Base-by-base conservation (phyloP, 2,888 invertebrate species). In the Neuroscelio doddi region DNA sequence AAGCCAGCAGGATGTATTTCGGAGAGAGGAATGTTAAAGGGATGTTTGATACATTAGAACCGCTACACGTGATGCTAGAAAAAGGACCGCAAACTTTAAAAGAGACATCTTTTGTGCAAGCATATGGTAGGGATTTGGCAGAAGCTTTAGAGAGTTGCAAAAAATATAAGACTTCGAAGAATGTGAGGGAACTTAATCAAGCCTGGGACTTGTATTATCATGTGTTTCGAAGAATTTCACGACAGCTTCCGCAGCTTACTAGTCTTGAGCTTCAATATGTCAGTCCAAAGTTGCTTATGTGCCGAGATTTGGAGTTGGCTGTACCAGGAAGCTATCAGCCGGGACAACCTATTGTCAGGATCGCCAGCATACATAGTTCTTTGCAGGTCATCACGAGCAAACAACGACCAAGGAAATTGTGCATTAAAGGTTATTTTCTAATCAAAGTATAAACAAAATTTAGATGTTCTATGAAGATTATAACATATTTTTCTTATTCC, bases 141-240 rank as follows among this genome's bases (percentile, higher is more conserved):
- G 97, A 98, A 80, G 99, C 99, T 0, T 92, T 93, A 74, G 96
- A 97, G 76, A 98, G 96, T 94, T 99, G 98, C 81, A 91, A 93
- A 78, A 90, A 95, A 75, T 98, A 93, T 82, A 93, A 91, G 85
- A 88, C 88, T 68, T 93, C 96, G 0, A 91, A 93, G 0, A 92
- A 93, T 73, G 91, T 93, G 3, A 91, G 96, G 71, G 98, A 99
- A 79, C 85, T 99, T 69, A 97, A 97, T 82, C 97, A 97, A 82
- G 99, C 99, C 1, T 99, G 99, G 99, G 98, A 99, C 83, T 88
- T 98, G 29, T 99, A 99, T 86, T 99, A 99, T 86, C 96, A 97
- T 83, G 98, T 99, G 49, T 99, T 99, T 86, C 90, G 98, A 21
- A 91, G 97, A 73, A 98, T 99, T 81, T 95, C 97, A 14, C 91